Base-by-base conservation (phyloP, 2,113 vertebrate species). In the Manacus vitellinus region DNA sequence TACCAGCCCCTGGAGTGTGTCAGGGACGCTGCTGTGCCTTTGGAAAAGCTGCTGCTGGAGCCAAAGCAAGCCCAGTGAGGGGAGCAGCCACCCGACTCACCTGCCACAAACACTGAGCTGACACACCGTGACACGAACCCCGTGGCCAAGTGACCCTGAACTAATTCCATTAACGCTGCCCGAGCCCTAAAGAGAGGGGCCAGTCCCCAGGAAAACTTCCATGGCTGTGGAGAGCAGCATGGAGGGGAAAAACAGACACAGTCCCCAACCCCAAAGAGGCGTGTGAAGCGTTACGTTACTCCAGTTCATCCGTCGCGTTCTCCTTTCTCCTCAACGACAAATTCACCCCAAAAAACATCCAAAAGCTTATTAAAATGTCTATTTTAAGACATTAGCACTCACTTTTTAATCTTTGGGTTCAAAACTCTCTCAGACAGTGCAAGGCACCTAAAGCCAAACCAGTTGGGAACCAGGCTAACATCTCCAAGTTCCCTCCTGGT, bases 221-320 rank as follows among this genome's bases (percentile, higher is more conserved):
- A 14, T 0, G 41, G 62, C n/a, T 8, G 14, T 0, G 31, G 43
- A 54, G 2, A 80, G 58, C 23, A 52, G 31, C 0, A 15, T 3
- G 19, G 5, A 51, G 23, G 73, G 5, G 18, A 43, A 72, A 85
- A 85, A 14, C 9, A 9, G n/a, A n/a, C n/a, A n/a, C n/a, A n/a
- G n/a, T n/a, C 30, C 31, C 27, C 20, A 15, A 87, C 61, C 20
- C 39, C 75, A 74, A 58, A 12, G 3, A 39, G 10, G 1, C 6
- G 4, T 13, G 55, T 4, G 46, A 56, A 24, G 63, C 11, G 15
- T 65, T 49, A 12, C 52, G 27, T 21, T 8, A 41, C 28, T 66
- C 33, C 71, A 9, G 6, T 65, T 85, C 54, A 65, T 22, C n/a
- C 15, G n/a, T 15, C 24, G 16, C 2, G 21, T n/a, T 81, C 19